Evolutionary conservation across 2,797 vertebrate genomes (phyloP), one percentile per base, ranked within the genome.

Genomic region (Cynodonichthys magdalenae): DNA sequence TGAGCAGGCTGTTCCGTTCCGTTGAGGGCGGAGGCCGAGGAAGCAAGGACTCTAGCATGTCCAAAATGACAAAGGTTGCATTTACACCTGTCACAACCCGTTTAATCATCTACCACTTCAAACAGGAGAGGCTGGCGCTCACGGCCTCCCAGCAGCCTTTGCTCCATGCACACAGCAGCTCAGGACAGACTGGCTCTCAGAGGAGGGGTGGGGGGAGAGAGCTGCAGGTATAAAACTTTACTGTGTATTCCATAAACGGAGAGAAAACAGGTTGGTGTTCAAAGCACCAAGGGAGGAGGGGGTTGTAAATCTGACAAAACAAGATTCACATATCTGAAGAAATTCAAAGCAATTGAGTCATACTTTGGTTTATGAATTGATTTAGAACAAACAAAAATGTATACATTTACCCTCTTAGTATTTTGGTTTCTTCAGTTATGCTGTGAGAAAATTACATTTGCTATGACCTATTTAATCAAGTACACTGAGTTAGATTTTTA

Each of bases 81-180:
- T 97, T 97, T 97, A 97, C 95, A 97, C 96, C 96, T 97, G 95
- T 93, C 84, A 89, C 73, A 79, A 92, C 82, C 90, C 86, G 96
- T 95, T 99, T 98, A 99, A 99, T 99, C 94, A 99, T 99, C 97
- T 96, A 98, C 96, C 81, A 89, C 94, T 95, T 93, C 94, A 96
- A 97, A 96, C 95, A 96, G 74, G 75, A 72, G 60, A 61, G 80
- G 53, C 90, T 91, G 91, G 86, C 82, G 87, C 90, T 91, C 87
- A 80, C 50, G 27, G 76, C 72, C 75, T 86, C 84, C 83, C 87
- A 87, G 87, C 89, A 92, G 86, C 89, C 87, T 80, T 82, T 87
- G 77, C 82, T 74, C 63, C 69, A 20, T 19, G 8, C 12, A 39
- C 12, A n/a, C 44, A 24, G 76, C 61, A 53, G 69, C 66, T 39